Evolutionary conservation across 2,888 invertebrate species (phyloP).

Genomic region (Eupelmus urozonus): DNA sequence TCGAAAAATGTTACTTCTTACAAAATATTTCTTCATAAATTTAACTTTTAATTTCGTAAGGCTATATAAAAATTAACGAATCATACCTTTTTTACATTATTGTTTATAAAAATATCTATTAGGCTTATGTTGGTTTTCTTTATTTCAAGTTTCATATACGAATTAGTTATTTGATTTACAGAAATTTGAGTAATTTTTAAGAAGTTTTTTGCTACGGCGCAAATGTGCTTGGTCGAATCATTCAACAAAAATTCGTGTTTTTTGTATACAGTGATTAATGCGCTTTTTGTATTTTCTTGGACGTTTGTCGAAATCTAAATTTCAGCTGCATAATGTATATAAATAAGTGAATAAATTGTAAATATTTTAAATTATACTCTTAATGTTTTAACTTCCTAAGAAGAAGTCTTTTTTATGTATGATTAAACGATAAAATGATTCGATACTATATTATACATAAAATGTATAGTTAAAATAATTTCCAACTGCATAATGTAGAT

Average conservation of each 20-base stretch:
- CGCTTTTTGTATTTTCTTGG: conserved; percentile 33
- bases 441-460: conserved; percentile 41
- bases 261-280: not conserved
- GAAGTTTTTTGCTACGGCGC: not conserved
- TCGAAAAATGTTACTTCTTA: conserved; percentile 48
- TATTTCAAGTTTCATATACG: too few relatives aligned
- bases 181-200: conserved; percentile 10
- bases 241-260: not conserved
- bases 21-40: conserved; percentile 50
- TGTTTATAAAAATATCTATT: conserved; percentile 17
- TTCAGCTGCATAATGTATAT: conserved; percentile 50
- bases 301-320: conserved; percentile 12
- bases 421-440: too few relatives aligned
- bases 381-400: conserved; percentile 27
- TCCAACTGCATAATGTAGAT: conserved; percentile 45
- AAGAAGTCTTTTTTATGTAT: conserved; percentile 43
- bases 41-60: conserved; percentile 35
- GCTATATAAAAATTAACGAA: conserved; percentile 8
- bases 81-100: conserved; percentile 32
- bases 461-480: conserved; percentile 47
- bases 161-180: not conserved
- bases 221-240: not conserved
- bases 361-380: conserved; percentile 46
- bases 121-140: conserved; percentile 9
- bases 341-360: conserved; percentile 50